These are phyloP conservation scores for Bactericera cockerelli DNA, from an alignment of 1,140 invertebrate species.

Conservation along the genomic window DNA sequence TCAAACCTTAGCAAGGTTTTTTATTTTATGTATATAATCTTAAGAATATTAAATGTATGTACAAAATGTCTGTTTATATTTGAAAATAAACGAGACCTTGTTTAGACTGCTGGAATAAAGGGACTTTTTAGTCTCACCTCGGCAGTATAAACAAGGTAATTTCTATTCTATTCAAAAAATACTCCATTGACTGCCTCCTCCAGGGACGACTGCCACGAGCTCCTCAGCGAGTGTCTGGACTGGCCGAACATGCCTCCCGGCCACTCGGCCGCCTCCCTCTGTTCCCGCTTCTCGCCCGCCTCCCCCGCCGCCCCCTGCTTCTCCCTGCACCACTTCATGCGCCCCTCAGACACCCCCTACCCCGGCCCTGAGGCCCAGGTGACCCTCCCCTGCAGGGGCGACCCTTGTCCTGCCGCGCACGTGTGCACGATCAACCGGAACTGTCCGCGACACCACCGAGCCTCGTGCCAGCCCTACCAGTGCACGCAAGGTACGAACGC, in stretches of 20 bases:
- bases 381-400: slow-evolving; percentile 58
- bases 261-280: slow-evolving; percentile 43
- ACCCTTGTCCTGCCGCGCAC: slow-evolving; percentile 51
- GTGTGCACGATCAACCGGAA: slow-evolving; percentile 51
- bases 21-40: too few relatives aligned
- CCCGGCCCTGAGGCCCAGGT: slow-evolving; percentile 39
- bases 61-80: too few relatives aligned
- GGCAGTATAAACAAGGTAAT: too few relatives aligned
- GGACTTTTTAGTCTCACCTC: too few relatives aligned
- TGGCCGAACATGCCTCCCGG: slow-evolving; percentile 36
- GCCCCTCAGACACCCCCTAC: slow-evolving; percentile 30
- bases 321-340: slow-evolving; percentile 46
- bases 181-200: too few relatives aligned
- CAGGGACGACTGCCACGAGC: slow-evolving; percentile 60
- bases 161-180: too few relatives aligned
- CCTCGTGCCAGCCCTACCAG: slow-evolving; percentile 38
- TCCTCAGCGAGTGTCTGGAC: slow-evolving; percentile 68
- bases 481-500: slow-evolving; percentile 42
- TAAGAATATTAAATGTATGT: too few relatives aligned
- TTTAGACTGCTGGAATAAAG: too few relatives aligned
- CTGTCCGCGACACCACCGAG: slow-evolving; percentile 33
- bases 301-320: slow-evolving; percentile 50
- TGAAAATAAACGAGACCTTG: too few relatives aligned
- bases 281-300: slow-evolving; percentile 46
- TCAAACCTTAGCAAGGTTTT: too few relatives aligned